These are phyloP conservation scores for Eretmochelys imbricata DNA, from an alignment of 2,113 vertebrate genomes.

Conservation along the genomic window DNA sequence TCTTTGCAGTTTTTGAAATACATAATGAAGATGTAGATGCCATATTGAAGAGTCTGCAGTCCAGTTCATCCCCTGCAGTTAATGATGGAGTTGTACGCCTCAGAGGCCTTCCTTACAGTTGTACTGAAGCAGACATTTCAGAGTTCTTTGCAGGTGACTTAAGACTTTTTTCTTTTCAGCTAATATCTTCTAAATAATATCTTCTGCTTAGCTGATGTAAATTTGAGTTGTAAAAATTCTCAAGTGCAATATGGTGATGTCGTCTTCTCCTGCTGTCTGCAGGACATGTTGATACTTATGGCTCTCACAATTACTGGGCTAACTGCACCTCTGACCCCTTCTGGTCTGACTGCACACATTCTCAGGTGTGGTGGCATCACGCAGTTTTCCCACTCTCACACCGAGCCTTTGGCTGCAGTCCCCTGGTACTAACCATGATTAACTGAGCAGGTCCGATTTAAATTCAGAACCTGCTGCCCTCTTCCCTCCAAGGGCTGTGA, in stretches of 20 bases:
- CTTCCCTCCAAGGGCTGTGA: rapidly evolving
- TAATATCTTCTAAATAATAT: neutral
- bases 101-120: slow-evolving; percentile 89
- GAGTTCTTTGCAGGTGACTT: slow-evolving; percentile 89
- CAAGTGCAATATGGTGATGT: neutral
- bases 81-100: slow-evolving; percentile 85
- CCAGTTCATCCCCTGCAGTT: slow-evolving; percentile 58
- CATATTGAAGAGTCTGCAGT: slow-evolving; percentile 80
- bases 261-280: neutral
- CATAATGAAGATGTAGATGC: slow-evolving; percentile 86
- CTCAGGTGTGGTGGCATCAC: neutral
- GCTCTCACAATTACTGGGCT: neutral
- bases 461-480: neutral
- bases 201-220: rapidly evolving
- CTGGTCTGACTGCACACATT: neutral
- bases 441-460: neutral
- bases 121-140: slow-evolving; percentile 82
- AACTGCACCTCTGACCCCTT: neutral
- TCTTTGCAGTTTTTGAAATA: slow-evolving; percentile 85
- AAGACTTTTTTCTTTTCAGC: neutral
- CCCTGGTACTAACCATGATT: neutral
- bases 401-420: no score
- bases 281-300: neutral
- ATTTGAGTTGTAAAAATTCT: neutral
- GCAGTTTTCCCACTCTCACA: neutral